Base-by-base conservation (phyloP, 2,113 vertebrate genomes). In the Hyla sarda region DNA sequence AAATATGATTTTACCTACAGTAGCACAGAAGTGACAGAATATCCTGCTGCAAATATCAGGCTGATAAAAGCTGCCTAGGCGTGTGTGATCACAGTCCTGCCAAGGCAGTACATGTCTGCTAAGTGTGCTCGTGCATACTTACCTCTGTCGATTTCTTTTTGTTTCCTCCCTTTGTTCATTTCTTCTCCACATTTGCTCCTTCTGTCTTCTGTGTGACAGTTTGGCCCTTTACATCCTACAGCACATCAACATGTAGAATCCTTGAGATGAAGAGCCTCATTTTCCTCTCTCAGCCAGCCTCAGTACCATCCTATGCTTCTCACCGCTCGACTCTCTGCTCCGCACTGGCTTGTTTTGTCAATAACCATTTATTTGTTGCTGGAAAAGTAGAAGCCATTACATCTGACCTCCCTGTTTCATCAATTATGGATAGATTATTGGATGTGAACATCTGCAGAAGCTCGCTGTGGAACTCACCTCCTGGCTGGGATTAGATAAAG, bases 341-440 rank as follows among this genome's bases (percentile, higher is more conserved):
- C 95, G 93, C 95, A 93, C 96, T 94, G 94, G 93, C 97, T 97
- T 96, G 96, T 98, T 98, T 98, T 97, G 97, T 99, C 98, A 98
- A 99, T 99, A 99, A 97, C 95, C 97, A 97, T 99, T 99, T 98
- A 98, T 99, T 98, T 97, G 96, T 97, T 96, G 96, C 95, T 92
- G 95, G 96, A 96, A 96, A 96, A 94, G 94, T 91, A 95, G 95
- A 95, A 97, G 94, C 96, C 96, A 95, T 97, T 99, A 99, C 97
- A 98, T 97, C 96, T 98, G 97, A 99, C 98, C 98, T 99, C 96
- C 96, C 96, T 99, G 98, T 99, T 99, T 98, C 98, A 99, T 99
- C 98, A 99, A 99, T 99, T 99, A 99, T 99, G 98, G 96, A 99
- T 99, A 98, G 96, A 97, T 98, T 97, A 99, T 97, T 97, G 98